phyloP scores from a whole-genome alignment of 23 tunicate species.

The Halocynthia aurantium region DNA sequence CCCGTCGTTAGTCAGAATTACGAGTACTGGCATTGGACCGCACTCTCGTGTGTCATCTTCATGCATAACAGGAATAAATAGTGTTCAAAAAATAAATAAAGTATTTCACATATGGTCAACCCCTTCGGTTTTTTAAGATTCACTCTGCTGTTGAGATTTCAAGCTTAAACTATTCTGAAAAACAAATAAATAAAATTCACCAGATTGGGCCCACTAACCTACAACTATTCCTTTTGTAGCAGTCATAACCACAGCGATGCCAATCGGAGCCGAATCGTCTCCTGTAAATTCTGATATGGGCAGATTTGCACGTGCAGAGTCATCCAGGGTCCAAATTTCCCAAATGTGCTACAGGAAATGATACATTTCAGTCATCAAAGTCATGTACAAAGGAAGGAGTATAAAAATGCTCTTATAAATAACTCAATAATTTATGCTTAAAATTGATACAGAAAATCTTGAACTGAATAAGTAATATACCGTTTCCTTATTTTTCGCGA shows the following conservation, averaged over 20 bases:
- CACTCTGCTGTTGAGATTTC: too few relatives aligned
- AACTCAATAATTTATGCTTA: not conserved
- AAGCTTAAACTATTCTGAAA: not conserved
- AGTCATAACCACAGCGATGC: conserved; percentile 49
- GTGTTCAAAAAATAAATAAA: not conserved
- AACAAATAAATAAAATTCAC: not conserved
- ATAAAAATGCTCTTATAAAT: not conserved
- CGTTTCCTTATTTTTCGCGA: conserved; percentile 60
- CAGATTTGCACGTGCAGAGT: conserved; percentile 54
- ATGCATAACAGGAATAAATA: not conserved
- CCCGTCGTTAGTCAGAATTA: conserved; percentile 48
- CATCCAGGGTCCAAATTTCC: conserved; percentile 94
- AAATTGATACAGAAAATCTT: not conserved
- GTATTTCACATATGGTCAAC: not conserved
- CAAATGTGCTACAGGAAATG: conserved; percentile 62
- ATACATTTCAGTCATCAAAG: too few relatives aligned
- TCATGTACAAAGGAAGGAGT: not conserved
- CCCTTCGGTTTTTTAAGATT: too few relatives aligned
- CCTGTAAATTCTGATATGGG: conserved; percentile 40
- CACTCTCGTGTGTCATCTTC: conserved; percentile 67
- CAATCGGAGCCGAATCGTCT: conserved; percentile 62
- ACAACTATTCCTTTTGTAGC: conserved; percentile 40
- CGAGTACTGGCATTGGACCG: conserved; percentile 67
- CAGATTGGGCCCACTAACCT: conserved; percentile 10
- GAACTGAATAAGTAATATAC: not conserved